A percentile compares a stretch with the other conserved stretches of the same genome.
Evolutionary conservation across 2,888 invertebrate species (phyloP).

Genomic region (Brachyopa scutellaris): DNA sequence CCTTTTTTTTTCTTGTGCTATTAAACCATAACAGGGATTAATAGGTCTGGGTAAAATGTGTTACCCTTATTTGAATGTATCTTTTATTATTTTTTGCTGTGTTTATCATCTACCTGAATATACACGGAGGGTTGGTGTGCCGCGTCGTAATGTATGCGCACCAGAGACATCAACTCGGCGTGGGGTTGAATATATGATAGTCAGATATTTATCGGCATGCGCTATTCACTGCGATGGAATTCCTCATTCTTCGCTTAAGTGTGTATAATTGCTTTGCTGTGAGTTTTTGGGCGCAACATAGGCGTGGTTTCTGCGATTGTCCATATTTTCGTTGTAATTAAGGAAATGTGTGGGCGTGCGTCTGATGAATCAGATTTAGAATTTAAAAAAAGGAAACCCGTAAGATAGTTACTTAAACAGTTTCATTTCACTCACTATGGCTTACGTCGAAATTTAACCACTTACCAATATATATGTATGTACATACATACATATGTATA

Average conservation of each 20-base stretch:
- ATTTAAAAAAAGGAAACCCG: too few species aligned
- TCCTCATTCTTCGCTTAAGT: not conserved
- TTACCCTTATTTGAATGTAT: constrained; percentile 32
- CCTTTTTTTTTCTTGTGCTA: not conserved
- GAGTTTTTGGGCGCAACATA: not conserved
- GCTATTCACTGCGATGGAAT: constrained; percentile 6
- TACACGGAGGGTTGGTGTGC: constrained; percentile 29
- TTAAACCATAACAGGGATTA: not conserved
- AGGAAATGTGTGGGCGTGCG: constrained; percentile 8
- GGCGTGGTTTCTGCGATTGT: constrained; percentile 33
- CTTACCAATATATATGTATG: too few species aligned
- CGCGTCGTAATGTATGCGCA: constrained; percentile 16
- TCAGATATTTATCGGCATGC: constrained; percentile 34
- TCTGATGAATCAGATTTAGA: not conserved
- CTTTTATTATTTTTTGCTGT: not conserved
- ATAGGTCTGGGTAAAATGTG: not conserved
- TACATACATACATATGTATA: too few species aligned
- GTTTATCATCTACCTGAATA: constrained; percentile 26
- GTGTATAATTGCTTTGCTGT: constrained; percentile 32
- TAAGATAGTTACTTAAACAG: not conserved
- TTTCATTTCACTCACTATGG: too few species aligned
- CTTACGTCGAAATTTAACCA: too few species aligned
- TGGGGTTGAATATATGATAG: constrained; percentile 38
- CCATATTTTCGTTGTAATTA: constrained; percentile 5
- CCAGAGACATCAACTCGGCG: not conserved